Base-by-base conservation (phyloP, 2,113 vertebrate genomes). In the Pipra filicauda region DNA sequence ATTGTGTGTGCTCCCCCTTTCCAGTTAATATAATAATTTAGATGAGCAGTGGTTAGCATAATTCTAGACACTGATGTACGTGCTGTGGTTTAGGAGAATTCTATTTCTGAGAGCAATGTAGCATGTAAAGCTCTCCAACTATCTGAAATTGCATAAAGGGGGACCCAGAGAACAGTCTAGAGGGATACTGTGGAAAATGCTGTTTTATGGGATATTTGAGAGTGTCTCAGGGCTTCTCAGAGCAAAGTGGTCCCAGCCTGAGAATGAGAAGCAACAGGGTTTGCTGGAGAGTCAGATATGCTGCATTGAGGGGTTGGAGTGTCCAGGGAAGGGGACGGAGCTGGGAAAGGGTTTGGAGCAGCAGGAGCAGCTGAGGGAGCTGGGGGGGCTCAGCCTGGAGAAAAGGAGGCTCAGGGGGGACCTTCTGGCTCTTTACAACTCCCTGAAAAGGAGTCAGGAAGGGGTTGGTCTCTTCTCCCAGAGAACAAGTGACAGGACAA, bases 21-120 rank as follows among this genome's bases (percentile, higher is more conserved):
- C 87, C 92, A 95, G 94, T 95, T 96, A 97, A 95, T 96, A n/a
- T 87, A 88, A 97, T 96, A 94, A 97, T 97, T 94, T 87, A n/a
- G 37, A 96, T 87, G 92, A 96, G 89, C 83, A 74, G 91, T 90
- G 94, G 52, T 97, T 97, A 95, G 92, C 92, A 91, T 91, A 96
- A 93, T 91, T 97, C 91, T 48, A 94, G 95, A 73, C 94, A 73
- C 72, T 90, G 80, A 90, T 93, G 86, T 88, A 85, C 17, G 23
- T 81, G 87, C 94, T 95, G 87, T 84, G 94, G 79, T 95, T 84
- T 51, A 84, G 89, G 74, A 84, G 81, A 79, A 90, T 88, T 92
- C 91, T 64, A 94, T 96, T 95, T 96, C 87, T 72, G 92, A 85
- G 94, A 79, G 84, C 91, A 96, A 91, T 95, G 96, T 94, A 95